Conservation (phyloP, 2,113 vertebrate genomes). For the Bucco capensis region DNA sequence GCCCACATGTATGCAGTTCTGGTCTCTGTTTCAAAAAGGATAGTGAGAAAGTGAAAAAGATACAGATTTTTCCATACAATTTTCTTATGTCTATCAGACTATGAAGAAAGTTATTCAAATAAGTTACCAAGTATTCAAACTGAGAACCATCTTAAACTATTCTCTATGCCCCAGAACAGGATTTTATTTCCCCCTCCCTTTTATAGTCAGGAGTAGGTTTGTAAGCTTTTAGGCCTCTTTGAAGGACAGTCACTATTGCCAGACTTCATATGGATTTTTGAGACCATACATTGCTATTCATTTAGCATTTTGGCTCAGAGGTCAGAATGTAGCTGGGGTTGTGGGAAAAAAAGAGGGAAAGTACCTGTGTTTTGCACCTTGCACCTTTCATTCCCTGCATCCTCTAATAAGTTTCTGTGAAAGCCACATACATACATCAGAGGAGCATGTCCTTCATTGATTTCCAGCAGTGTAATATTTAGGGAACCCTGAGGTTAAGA, state of each 20-base stretch:
- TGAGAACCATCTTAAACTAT: neutral
- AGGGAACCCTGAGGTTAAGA: neutral
- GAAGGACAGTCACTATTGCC: neutral
- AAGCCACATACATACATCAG: neutral
- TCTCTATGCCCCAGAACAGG: neutral
- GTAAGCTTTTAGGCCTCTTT: neutral
- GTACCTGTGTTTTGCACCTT: neutral
- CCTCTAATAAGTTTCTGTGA: neutral
- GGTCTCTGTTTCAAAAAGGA: neutral
- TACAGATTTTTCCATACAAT: neutral
- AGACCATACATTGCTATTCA: neutral
- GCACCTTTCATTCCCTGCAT: neutral
- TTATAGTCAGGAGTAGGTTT: neutral
- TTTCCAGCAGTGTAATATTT: neutral
- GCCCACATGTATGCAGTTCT: neutral
- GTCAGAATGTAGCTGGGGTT: neutral
- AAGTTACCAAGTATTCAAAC: neutral
- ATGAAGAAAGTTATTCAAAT: neutral
- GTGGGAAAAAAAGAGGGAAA: neutral
- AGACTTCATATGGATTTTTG: neutral
- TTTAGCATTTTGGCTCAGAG: neutral
- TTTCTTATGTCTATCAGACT: neutral
- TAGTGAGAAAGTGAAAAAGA: neutral
- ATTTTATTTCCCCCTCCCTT: accelerated
- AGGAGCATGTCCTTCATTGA: neutral